Conservation (phyloP, 1,140 invertebrate genomes). For the Leptopilina clavipes region DNA sequence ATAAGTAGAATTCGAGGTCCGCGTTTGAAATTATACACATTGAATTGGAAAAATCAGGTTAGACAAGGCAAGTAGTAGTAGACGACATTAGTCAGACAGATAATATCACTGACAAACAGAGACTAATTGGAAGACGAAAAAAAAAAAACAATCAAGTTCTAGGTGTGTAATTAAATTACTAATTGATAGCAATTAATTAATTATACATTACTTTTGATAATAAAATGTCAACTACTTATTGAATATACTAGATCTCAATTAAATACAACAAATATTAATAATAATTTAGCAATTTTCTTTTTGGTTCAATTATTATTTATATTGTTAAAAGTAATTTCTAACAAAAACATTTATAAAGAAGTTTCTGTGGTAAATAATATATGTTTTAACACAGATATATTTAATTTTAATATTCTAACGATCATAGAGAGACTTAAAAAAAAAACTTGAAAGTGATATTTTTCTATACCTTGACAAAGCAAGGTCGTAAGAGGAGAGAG, state of each 20-base stretch:
- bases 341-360: not conserved
- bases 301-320: too few relatives aligned
- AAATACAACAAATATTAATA: too few relatives aligned
- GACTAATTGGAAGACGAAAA: not conserved
- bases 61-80: not conserved
- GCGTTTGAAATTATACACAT: not conserved
- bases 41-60: not conserved
- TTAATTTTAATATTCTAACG: not conserved
- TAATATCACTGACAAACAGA: not conserved
- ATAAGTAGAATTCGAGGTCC: not conserved
- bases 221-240: too few relatives aligned
- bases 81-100: slow-evolving; percentile 4
- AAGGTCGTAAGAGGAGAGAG: slow-evolving; percentile 31
- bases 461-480: slow-evolving; percentile 31
- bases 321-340: too few relatives aligned
- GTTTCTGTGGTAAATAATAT: too few relatives aligned
- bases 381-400: not conserved
- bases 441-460: slow-evolving; percentile 26
- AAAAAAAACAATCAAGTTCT: not conserved
- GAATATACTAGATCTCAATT: too few relatives aligned
- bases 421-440: not conserved
- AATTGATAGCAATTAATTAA: too few relatives aligned
- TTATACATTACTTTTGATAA: too few relatives aligned
- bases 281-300: too few relatives aligned
- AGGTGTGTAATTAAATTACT: too few relatives aligned